Base-by-base conservation (phyloP, 2,888 invertebrate genomes). In the Pseudoips prasinana region DNA sequence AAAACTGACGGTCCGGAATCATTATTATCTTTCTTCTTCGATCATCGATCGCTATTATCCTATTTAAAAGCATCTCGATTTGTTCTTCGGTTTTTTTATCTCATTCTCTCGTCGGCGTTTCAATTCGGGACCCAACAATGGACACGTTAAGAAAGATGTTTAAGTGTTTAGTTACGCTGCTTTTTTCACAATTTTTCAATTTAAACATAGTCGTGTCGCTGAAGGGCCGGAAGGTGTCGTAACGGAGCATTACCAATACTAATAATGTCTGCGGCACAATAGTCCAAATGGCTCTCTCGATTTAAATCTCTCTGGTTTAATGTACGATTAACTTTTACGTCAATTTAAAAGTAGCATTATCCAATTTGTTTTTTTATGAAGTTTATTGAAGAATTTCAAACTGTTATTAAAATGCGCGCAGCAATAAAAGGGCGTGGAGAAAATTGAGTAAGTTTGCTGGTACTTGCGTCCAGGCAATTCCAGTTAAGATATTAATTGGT, bases 21-120 rank as follows among this genome's bases (percentile, higher is more conserved):
- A 79, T 86, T 83, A 86, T 85, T 84, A 84, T 84, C 86, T 86
- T 81, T 82, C 82, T 83, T 73, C 76, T 73, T 69, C 83, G 80
- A 84, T 87, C 86, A 84, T 83, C 79, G 84, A 86, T 86, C 79
- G 83, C 87, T 79, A 87, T 88, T 88, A 87, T 87, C 79, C 85
- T 83, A 83, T 84, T 85, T 87, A 85, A 86, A 87, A 80, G 84
- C 81, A 76, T 85, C 79, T 85, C 78, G 84, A 87, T 87, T 87
- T 86, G 87, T 86, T 84, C 86, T 85, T 76, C 61, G 58, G 43
- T 53, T 48, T 73, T 81, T 85, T 77, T 33, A 31, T 62, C 73
- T 76, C 76, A 73, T 81, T 82, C 78, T 76, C 70, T 66, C 70
- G 75, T 75, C 78, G 71, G 73, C 82, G 77, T 80, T 83, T 85